Evolutionary conservation across 2,113 vertebrate genomes (phyloP).

Genomic region (Ascaphus truei): DNA sequence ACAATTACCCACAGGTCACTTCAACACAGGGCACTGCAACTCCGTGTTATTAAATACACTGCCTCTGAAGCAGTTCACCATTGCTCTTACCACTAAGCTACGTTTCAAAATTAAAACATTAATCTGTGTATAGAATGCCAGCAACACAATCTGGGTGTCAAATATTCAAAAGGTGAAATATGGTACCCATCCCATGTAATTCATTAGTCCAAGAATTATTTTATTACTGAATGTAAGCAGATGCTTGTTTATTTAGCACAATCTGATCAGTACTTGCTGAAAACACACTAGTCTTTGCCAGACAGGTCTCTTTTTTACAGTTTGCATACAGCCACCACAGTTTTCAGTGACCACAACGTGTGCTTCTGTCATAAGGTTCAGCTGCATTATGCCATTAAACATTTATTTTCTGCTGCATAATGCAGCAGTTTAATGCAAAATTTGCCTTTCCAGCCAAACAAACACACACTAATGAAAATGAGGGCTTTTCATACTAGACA

Average conservation of each 20-base stretch:
- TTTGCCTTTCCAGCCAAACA: slow-evolving; percentile 21
- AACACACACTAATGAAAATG: slow-evolving; percentile 28
- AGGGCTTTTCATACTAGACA: neutral
- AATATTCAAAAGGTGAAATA: neutral
- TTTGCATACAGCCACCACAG: neutral
- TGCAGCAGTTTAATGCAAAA: slow-evolving; percentile 12
- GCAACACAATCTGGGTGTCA: no score
- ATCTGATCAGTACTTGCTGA: slow-evolving; percentile 7
- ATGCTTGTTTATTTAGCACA: neutral
- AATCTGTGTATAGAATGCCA: no score
- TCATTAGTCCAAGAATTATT: neutral
- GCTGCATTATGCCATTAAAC: slow-evolving; percentile 22
- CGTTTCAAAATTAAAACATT: no score
- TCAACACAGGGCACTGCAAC: no score
- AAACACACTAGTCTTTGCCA: neutral
- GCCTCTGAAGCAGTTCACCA: no score
- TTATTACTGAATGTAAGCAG: neutral
- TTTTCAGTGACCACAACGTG: slow-evolving; percentile 1
- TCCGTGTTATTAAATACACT: no score
- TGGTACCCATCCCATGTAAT: neutral
- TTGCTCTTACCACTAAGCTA: no score
- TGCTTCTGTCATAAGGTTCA: neutral
- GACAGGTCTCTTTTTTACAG: neutral
- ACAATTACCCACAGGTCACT: no score
- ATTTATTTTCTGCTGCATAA: slow-evolving; percentile 24